Percentiles rank a stretch among this genome's conserved stretches.
Conservation (phyloP, 2,113 vertebrate species). For the Onychostruthus taczanowskii region DNA sequence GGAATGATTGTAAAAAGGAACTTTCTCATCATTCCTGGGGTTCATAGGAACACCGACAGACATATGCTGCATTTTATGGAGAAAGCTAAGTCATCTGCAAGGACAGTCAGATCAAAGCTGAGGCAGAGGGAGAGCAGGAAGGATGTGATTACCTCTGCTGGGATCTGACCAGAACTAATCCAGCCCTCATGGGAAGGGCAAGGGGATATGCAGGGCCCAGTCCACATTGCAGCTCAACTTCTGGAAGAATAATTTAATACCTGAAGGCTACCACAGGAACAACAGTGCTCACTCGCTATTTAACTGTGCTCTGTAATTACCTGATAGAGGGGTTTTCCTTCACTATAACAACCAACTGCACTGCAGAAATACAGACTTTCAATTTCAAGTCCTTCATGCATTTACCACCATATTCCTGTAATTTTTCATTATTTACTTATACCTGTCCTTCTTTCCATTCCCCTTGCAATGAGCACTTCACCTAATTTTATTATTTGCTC, state of each 20-base stretch:
- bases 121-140: background rate
- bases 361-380: background rate
- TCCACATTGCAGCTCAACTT: background rate
- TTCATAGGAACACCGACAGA: rapidly evolving
- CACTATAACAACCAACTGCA: background rate
- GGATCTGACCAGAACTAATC: background rate
- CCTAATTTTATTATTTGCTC: background rate
- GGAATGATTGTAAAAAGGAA: background rate
- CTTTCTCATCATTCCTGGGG: background rate
- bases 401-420: background rate
- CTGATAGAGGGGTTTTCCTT: background rate
- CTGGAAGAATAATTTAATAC: background rate
- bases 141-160: background rate
- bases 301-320: background rate
- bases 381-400: background rate
- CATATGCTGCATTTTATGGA: background rate
- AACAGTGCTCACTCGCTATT: background rate
- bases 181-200: background rate
- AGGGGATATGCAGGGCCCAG: background rate
- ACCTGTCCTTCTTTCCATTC: background rate
- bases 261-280: background rate
- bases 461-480: background rate
- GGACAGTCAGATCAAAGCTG: background rate
- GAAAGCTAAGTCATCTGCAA: background rate
- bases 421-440: background rate